phyloP scores from a whole-genome alignment of 2,888 invertebrate species.

The Bhutanitis thaidina region DNA sequence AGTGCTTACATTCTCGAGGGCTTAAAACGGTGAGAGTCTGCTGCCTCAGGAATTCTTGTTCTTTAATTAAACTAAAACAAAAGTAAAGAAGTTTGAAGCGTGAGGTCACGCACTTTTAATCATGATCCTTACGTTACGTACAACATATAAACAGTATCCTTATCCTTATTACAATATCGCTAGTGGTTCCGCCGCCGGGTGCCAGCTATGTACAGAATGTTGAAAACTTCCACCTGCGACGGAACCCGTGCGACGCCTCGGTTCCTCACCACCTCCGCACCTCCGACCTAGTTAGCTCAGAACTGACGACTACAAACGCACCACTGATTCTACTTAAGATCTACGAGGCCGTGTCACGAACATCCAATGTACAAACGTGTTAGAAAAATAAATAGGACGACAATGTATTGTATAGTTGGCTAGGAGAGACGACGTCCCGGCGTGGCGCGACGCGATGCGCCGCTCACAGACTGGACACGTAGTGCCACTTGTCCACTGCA shows the following conservation, averaged over 20 bases:
- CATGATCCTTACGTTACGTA: slow-evolving; percentile 13
- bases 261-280: no score
- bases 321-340: background rate
- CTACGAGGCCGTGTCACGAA: background rate
- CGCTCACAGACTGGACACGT: slow-evolving; percentile 54
- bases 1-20: no score
- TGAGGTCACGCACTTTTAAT: slow-evolving; percentile 3
- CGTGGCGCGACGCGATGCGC: slow-evolving; percentile 3
- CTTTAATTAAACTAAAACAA: no score
- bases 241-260: no score
- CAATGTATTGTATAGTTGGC: background rate
- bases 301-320: background rate
- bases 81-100: background rate
- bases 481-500: slow-evolving; percentile 69
- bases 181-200: no score
- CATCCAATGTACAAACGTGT: background rate
- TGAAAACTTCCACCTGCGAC: no score
- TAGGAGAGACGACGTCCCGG: background rate
- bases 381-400: background rate
- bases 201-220: no score
- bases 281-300: no score
- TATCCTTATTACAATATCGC: slow-evolving; percentile 2
- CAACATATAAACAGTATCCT: slow-evolving; percentile 17
- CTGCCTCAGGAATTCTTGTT: no score
- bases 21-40: no score